A percentile compares a stretch with the other conserved stretches of the same genome.
These are phyloP conservation scores for Stylophora pistillata DNA, from an alignment of 64 coral and sea anemone genomes.

Conservation along the genomic window DNA sequence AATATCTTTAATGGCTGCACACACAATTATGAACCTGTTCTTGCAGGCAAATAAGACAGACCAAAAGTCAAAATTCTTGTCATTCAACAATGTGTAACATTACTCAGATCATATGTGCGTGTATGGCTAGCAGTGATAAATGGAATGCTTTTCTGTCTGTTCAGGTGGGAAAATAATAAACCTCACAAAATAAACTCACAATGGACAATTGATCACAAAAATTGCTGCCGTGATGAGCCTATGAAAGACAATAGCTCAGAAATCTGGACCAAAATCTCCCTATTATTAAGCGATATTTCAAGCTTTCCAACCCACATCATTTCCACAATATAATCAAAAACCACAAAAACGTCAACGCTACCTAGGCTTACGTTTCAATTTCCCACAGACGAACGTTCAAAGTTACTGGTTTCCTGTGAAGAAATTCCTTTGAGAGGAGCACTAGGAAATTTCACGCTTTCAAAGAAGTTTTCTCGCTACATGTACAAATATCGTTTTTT, in stretches of 20 bases:
- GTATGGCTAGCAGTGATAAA: too few relatives aligned
- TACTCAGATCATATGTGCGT: too few relatives aligned
- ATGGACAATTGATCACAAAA: background rate
- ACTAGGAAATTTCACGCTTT: background rate
- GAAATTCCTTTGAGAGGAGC: background rate
- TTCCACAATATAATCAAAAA: slow-evolving; percentile 8
- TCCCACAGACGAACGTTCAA: background rate
- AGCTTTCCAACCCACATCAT: background rate
- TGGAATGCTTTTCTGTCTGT: too few relatives aligned
- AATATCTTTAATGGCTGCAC: too few relatives aligned
- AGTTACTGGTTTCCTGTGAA: background rate
- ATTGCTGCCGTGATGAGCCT: background rate
- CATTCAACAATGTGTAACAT: too few relatives aligned
- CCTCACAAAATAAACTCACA: background rate
- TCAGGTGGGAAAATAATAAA: too few relatives aligned
- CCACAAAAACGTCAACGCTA: slow-evolving; percentile 25
- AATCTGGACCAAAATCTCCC: background rate
- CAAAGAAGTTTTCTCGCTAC: background rate
- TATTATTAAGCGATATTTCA: slow-evolving; percentile 6
- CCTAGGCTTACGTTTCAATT: background rate
- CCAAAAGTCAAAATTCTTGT: too few relatives aligned
- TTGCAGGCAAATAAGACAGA: too few relatives aligned
- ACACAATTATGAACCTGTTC: too few relatives aligned
- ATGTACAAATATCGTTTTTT: background rate
- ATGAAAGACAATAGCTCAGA: background rate